Evolutionary conservation across 2,797 vertebrate genomes (phyloP), one percentile per base, ranked within the genome.

Genomic region (Fundulus diaphanus): DNA sequence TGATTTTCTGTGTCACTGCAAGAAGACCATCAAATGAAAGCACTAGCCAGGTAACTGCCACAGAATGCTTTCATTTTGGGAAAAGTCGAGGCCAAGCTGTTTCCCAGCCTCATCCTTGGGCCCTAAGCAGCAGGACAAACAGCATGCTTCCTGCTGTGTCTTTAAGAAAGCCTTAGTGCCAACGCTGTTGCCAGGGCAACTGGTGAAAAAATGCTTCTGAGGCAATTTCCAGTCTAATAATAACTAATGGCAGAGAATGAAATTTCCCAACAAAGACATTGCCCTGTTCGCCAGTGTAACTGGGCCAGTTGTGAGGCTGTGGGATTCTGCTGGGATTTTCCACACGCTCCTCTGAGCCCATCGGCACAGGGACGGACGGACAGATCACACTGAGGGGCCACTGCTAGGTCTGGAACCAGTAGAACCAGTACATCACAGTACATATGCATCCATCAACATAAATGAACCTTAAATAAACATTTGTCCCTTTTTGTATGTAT

Each of bases 171-270:
- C 93, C 93, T 94, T 77, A 76, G 92, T 94, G 91, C 93, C 95
- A 94, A 96, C 93, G 92, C 93, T 96, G 97, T 98, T 97, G 94
- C 96, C 96, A 96, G 91, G 96, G 96, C 94, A 97, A 97, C 97
- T 90, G 88, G 92, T 94, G 95, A 95, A 96, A 94, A 96, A 96
- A 95, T 95, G 95, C 95, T 96, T 97, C 93, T 89, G 90, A 94
- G 94, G 93, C 93, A 92, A 92, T 94, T 95, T 95, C 84, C 83
- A 94, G 93, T 96, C 96, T 97, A 98, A 97, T 97, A 97, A 97
- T 97, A 97, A 95, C 95, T 92, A 96, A 96, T 96, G 90, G 88
- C 93, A 83, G 89, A 92, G 93, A 95, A 94, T 91, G 89, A 95
- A 95, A 94, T 95, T 92, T 86, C 73, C 74, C 85, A 82, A 88